Percentiles rank a stretch among this genome's conserved stretches.
These are phyloP conservation scores for Alfaro cultratus DNA, from an alignment of 2,797 vertebrate species.

Conservation along the genomic window DNA sequence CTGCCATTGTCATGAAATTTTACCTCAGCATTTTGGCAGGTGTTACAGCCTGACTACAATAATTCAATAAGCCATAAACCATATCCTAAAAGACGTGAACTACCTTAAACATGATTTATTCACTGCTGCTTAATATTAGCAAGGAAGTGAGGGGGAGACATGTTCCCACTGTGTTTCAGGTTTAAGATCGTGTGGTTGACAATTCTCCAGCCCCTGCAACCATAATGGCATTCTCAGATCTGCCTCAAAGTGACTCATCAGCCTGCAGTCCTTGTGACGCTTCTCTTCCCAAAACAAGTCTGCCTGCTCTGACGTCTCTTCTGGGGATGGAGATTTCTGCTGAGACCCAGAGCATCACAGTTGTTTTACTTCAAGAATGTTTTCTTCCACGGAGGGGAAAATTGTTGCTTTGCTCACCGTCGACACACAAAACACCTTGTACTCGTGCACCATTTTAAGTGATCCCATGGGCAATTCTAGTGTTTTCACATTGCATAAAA, in stretches of 20 bases:
- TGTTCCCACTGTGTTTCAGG: slow-evolving; percentile 49
- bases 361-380: slow-evolving; percentile 65
- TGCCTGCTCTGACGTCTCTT: slow-evolving; percentile 58
- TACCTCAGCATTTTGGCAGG: neutral
- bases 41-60: slow-evolving; percentile 13
- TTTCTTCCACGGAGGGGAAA: slow-evolving; percentile 55
- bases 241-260: slow-evolving; percentile 75
- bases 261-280: slow-evolving; percentile 50
- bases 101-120: slow-evolving; percentile 51
- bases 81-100: slow-evolving; percentile 38
- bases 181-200: slow-evolving; percentile 58
- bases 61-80: slow-evolving; percentile 45
- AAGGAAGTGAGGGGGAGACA: slow-evolving; percentile 37
- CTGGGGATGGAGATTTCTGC: slow-evolving; percentile 61
- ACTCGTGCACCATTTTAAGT: slow-evolving; percentile 51
- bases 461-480: slow-evolving; percentile 34
- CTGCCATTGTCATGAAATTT: neutral
- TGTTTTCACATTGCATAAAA: slow-evolving; percentile 21
- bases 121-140: slow-evolving; percentile 59
- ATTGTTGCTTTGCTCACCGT: slow-evolving; percentile 44
- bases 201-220: slow-evolving; percentile 67
- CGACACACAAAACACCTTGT: slow-evolving; percentile 42
- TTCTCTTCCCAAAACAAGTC: slow-evolving; percentile 56
- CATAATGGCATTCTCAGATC: slow-evolving; percentile 68
- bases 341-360: slow-evolving; percentile 55